phyloP scores from a whole-genome alignment of 1,140 invertebrate species.

The Ephestia elutella region DNA sequence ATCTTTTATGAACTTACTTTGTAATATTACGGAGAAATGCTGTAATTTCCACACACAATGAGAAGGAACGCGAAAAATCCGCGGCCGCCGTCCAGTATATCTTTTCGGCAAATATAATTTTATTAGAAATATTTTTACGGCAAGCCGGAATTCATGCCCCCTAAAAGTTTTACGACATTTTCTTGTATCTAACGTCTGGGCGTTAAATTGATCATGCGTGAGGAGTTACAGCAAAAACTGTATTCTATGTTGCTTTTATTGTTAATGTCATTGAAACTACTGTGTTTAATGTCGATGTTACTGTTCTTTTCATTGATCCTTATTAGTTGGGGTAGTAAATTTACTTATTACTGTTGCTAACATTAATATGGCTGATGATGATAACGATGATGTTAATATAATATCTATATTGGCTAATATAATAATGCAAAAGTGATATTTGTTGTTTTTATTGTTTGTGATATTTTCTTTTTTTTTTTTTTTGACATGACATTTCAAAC shows the following conservation, averaged over 20 bases:
- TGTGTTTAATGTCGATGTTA: not conserved
- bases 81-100: conserved; percentile 12
- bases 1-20: no score
- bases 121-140: conserved; percentile 39
- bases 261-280: conserved; percentile 12
- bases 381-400: no score
- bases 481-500: no score
- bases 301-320: not conserved
- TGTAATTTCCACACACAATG: conserved; percentile 10
- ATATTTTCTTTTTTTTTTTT: no score
- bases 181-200: conserved; percentile 19
- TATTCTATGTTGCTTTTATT: conserved; percentile 20
- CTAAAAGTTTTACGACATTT: conserved; percentile 33
- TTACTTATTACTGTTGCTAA: no score
- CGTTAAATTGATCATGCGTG: conserved; percentile 25
- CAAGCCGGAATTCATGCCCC: conserved; percentile 28
- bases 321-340: no score
- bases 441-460: no score
- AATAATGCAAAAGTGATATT: no score
- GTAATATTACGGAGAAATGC: not conserved
- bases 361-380: no score
- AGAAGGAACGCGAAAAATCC: conserved; percentile 14
- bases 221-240: conserved; percentile 14
- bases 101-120: conserved; percentile 26
- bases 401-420: no score